A percentile compares a stretch with the other conserved stretches of the same genome.
These are phyloP conservation scores for Teleogryllus occipitalis DNA, from an alignment of 1,140 invertebrate genomes.

Conservation along the genomic window DNA sequence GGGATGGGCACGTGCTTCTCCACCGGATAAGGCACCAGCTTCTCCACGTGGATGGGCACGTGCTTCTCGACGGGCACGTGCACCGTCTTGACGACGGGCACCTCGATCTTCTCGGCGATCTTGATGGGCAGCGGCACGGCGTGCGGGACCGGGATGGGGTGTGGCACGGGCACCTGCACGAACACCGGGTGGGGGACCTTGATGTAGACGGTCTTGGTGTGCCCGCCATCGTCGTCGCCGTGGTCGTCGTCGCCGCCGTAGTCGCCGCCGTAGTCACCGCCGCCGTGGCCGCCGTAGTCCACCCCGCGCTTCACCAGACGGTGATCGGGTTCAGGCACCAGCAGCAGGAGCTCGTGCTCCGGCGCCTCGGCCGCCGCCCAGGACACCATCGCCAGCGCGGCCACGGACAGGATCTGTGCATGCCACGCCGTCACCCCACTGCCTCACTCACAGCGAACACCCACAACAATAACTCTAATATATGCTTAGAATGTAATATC, in stretches of 20 bases:
- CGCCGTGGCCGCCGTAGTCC: not conserved
- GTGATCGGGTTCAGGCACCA: not conserved
- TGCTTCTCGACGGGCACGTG: conserved; percentile 18
- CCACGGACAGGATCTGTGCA: not conserved
- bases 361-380: not conserved
- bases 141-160: not conserved
- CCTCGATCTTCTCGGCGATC: conserved; percentile 14
- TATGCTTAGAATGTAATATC: too few relatives aligned
- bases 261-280: not conserved
- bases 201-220: not conserved
- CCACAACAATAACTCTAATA: too few relatives aligned
- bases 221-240: not conserved
- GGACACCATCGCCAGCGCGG: not conserved
- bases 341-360: not conserved
- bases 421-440: too few relatives aligned
- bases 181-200: not conserved
- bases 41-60: conserved; percentile 18
- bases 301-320: not conserved
- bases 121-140: not conserved
- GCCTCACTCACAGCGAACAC: too few relatives aligned
- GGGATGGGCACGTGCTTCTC: conserved; percentile 19
- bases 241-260: not conserved
- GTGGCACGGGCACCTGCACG: not conserved
- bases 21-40: conserved; percentile 19
- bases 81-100: conserved; percentile 18